Percentiles rank a stretch among this genome's conserved stretches.
These are phyloP conservation scores for Passerina amoena DNA, from an alignment of 2,113 vertebrate species.

Conservation along the genomic window DNA sequence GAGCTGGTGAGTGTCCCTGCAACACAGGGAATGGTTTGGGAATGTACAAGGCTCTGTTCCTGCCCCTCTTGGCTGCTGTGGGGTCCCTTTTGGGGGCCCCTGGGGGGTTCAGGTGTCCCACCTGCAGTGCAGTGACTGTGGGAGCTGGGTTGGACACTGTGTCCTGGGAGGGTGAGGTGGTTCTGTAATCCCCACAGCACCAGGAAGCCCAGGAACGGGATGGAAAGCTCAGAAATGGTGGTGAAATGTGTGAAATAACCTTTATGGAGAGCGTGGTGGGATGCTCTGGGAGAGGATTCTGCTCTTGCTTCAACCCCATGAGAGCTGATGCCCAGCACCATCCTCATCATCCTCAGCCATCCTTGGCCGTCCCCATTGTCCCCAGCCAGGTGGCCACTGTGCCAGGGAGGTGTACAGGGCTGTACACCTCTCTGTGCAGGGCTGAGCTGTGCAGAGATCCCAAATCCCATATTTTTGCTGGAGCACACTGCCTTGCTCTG, in stretches of 20 bases:
- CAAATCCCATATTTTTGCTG: no score
- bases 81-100: neutral
- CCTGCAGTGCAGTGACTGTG: neutral
- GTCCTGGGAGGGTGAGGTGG: neutral
- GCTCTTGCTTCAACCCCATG: neutral
- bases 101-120: neutral
- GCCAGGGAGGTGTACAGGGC: neutral
- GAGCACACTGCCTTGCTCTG: no score
- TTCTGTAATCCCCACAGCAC: neutral
- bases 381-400: neutral
- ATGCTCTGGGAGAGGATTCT: accelerated
- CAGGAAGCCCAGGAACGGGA: neutral
- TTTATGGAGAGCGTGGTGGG: neutral
- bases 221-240: neutral
- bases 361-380: neutral
- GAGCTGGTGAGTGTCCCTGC: conserved; percentile 40
- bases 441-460: no score
- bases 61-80: neutral
- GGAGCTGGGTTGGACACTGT: neutral
- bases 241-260: neutral
- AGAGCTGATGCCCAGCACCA: neutral
- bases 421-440: no score
- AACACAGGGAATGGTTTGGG: no score
- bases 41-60: neutral
- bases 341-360: neutral